These are phyloP conservation scores for Thymallus thymallus DNA, from an alignment of 2,113 vertebrate species.

Conservation along the genomic window DNA sequence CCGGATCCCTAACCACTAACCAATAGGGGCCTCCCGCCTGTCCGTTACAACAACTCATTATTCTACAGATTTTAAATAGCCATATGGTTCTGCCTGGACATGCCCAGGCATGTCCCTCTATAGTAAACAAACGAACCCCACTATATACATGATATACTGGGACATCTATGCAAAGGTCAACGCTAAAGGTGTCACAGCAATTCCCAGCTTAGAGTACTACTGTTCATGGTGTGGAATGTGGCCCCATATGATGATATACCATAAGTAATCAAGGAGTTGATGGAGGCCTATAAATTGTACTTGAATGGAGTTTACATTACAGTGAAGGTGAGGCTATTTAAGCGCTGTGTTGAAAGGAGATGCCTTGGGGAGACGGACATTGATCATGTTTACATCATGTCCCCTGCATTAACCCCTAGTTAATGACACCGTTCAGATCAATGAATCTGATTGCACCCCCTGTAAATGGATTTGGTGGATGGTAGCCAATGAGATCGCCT, in stretches of 20 bases:
- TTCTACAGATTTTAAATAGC: slow-evolving; percentile 40
- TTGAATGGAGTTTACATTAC: slow-evolving; percentile 21
- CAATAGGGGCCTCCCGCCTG: slow-evolving; percentile 10
- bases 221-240: not conserved
- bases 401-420: slow-evolving; percentile 49
- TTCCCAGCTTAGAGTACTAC: not conserved
- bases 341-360: slow-evolving; percentile 2
- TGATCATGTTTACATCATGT: slow-evolving; percentile 47
- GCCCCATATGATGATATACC: not conserved
- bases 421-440: slow-evolving; percentile 47
- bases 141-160: not conserved
- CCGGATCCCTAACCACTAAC: slow-evolving; percentile 6
- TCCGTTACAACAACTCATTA: slow-evolving; percentile 42
- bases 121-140: slow-evolving; percentile 6
- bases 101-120: not conserved
- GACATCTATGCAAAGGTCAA: not conserved
- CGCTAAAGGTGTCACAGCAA: not conserved
- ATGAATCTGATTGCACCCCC: slow-evolving; percentile 17
- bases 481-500: slow-evolving; percentile 24
- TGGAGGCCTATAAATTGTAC: slow-evolving; percentile 7
- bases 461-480: slow-evolving; percentile 34
- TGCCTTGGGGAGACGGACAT: slow-evolving; percentile 29
- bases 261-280: slow-evolving; percentile 14
- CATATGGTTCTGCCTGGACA: slow-evolving; percentile 15
- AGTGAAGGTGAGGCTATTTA: slow-evolving; percentile 24